Percentiles rank a stretch among this genome's conserved stretches.
Evolutionary conservation across 2,797 vertebrate genomes (phyloP).

Genomic region (Sphaeramia orbicularis): DNA sequence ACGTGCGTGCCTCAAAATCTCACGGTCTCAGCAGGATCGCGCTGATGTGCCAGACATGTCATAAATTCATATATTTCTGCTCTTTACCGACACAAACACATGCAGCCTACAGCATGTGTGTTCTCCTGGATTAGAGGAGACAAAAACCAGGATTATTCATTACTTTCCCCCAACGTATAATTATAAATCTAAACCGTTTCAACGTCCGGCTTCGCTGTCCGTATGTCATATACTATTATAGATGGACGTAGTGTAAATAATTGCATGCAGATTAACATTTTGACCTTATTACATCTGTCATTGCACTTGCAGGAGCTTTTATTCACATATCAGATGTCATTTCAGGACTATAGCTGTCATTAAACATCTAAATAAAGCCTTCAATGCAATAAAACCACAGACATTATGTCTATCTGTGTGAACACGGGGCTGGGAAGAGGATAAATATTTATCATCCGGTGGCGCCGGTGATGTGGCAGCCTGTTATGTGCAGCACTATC

Average conservation of each 20-base stretch:
- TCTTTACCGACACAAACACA: neutral
- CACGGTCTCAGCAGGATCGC: neutral
- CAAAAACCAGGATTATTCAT: neutral
- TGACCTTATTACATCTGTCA: conserved; percentile 23
- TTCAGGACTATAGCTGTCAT: neutral
- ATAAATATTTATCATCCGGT: too few relatives aligned
- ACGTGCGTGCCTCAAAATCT: neutral
- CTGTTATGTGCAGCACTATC: too few relatives aligned
- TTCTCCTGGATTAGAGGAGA: conserved; percentile 1
- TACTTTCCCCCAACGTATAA: neutral
- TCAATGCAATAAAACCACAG: too few relatives aligned
- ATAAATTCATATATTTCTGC: conserved; percentile 1
- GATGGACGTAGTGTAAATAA: conserved; percentile 14
- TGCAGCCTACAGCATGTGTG: neutral
- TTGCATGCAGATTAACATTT: conserved; percentile 15
- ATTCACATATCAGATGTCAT: conserved; percentile 6
- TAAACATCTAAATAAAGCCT: neutral
- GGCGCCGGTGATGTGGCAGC: too few relatives aligned
- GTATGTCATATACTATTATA: conserved; percentile 18
- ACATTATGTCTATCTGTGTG: too few relatives aligned
- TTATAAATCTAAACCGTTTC: conserved; percentile 8
- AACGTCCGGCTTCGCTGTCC: conserved; percentile 3
- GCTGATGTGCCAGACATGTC: conserved; percentile 3
- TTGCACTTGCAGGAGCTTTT: conserved; percentile 10
- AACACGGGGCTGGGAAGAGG: too few relatives aligned